phyloP scores from a whole-genome alignment of 2,113 vertebrate species.

The Donacobius atricapilla region DNA sequence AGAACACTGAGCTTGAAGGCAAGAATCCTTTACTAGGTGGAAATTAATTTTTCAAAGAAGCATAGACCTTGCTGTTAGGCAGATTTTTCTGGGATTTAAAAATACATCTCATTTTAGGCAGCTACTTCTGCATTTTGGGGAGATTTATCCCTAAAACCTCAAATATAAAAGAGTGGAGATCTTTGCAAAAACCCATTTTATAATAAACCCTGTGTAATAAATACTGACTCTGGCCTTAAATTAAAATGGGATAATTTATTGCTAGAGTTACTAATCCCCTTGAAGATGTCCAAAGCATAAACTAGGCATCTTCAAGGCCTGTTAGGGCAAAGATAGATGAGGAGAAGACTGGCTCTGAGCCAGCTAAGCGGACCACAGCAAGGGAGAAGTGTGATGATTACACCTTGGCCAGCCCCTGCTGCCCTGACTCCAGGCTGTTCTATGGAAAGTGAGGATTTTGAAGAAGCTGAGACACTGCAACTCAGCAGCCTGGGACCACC shows the following conservation, averaged over 20 bases:
- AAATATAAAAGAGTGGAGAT: neutral
- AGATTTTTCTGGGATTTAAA: neutral
- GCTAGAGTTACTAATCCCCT: neutral
- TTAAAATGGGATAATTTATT: neutral
- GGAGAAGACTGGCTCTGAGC: neutral
- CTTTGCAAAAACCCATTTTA: neutral
- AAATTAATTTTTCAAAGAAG: constrained; percentile 12
- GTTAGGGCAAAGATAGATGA: neutral
- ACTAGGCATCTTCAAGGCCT: neutral
- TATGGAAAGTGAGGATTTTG: neutral
- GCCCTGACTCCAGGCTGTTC: neutral
- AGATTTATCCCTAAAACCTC: neutral
- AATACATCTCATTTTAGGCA: neutral
- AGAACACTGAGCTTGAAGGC: neutral
- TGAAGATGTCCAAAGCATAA: neutral
- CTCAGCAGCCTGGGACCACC: neutral
- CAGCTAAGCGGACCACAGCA: neutral
- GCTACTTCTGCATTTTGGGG: neutral
- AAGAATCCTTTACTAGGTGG: neutral
- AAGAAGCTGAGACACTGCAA: neutral
- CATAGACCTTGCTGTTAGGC: neutral
- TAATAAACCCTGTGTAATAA: neutral
- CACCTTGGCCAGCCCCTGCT: neutral
- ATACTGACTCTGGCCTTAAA: neutral
- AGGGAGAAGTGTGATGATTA: neutral